These are phyloP conservation scores for Lepidurus apus DNA, from an alignment of 1,140 invertebrate genomes.

Conservation along the genomic window DNA sequence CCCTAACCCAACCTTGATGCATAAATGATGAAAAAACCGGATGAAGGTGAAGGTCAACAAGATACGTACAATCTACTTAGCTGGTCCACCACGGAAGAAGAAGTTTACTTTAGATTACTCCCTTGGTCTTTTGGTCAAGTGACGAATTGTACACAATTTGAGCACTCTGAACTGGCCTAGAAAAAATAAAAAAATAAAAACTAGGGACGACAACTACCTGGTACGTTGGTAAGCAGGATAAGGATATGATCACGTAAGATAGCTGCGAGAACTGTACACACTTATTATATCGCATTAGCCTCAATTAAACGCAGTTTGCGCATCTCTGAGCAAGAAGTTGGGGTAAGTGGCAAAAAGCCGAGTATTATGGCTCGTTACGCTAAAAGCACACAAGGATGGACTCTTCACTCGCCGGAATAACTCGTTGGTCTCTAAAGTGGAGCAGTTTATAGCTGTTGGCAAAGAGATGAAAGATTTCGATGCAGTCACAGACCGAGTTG, in stretches of 20 bases:
- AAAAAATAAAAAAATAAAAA: neutral
- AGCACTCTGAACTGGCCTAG: neutral
- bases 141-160: neutral
- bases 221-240: neutral
- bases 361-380: too few relatives aligned
- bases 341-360: too few relatives aligned
- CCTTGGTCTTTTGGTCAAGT: neutral
- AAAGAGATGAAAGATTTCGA: neutral
- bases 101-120: neutral
- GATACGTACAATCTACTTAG: neutral
- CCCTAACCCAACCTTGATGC: neutral
- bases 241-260: neutral
- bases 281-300: constrained; percentile 1
- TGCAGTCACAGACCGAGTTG: neutral
- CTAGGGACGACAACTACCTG: neutral
- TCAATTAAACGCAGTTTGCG: too few relatives aligned
- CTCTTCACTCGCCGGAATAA: neutral
- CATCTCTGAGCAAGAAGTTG: too few relatives aligned
- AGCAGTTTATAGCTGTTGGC: neutral
- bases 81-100: neutral
- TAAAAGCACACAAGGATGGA: too few relatives aligned
- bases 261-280: neutral
- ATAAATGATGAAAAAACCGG: neutral
- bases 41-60: constrained; percentile 10
- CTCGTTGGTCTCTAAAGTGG: constrained; percentile 2